Conservation (phyloP, 2,113 vertebrate species). For the Chionis minor region DNA sequence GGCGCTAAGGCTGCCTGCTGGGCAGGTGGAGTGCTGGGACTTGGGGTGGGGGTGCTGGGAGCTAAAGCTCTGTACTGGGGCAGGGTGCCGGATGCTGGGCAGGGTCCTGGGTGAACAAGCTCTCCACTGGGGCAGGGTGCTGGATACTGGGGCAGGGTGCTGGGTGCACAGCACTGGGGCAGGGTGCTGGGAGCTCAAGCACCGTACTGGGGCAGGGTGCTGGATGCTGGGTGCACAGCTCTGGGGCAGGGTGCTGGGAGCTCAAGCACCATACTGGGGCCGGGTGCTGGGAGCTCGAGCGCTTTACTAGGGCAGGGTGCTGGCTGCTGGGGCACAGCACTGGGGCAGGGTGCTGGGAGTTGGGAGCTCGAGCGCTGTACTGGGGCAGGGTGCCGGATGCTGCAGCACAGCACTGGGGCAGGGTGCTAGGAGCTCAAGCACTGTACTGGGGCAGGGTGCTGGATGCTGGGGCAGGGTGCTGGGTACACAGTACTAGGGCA, state of each 20-base stretch:
- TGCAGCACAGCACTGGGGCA: neutral
- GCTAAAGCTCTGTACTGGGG: neutral
- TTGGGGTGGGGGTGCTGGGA: neutral
- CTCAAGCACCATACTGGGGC: neutral
- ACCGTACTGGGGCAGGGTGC: too few relatives aligned
- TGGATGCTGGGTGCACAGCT: neutral
- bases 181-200: neutral
- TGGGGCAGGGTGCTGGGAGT: too few relatives aligned
- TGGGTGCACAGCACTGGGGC: neutral
- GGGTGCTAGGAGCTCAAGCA: neutral
- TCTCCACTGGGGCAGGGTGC: too few relatives aligned
- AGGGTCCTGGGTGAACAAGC: neutral
- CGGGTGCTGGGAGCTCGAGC: accelerated
- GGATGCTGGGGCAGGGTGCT: neutral
- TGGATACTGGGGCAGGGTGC: neutral
- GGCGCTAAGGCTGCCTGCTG: neutral
- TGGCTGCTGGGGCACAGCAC: too few relatives aligned
- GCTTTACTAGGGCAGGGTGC: neutral
- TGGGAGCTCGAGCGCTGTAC: too few relatives aligned
- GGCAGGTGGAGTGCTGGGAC: neutral
- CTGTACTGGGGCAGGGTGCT: too few relatives aligned
- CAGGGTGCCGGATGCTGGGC: neutral
- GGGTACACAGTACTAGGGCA: too few relatives aligned
- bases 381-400: neutral
- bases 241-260: too few relatives aligned